These are phyloP conservation scores for Rhyacophila brunnea DNA, from an alignment of 1,140 invertebrate species.

Conservation along the genomic window DNA sequence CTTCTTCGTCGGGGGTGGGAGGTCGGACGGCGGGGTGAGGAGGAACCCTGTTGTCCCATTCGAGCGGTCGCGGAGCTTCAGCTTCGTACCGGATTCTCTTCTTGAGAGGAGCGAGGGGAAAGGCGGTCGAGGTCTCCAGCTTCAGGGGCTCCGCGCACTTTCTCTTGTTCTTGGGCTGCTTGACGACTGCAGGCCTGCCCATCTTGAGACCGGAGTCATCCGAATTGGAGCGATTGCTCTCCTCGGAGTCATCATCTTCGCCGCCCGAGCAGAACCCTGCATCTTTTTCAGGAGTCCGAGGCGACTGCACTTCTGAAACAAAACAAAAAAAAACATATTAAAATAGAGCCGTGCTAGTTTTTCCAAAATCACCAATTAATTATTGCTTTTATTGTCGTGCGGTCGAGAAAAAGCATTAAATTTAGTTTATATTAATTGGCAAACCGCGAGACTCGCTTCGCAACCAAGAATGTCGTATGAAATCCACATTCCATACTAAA, in stretches of 20 bases:
- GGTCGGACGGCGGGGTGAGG: slow-evolving; percentile 45
- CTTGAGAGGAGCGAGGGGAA: slow-evolving; percentile 48
- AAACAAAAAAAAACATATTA: slow-evolving; percentile 21
- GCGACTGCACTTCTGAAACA: slow-evolving; percentile 50
- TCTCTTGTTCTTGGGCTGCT: slow-evolving; percentile 62
- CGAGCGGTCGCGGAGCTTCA: slow-evolving; percentile 43
- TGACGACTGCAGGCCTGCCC: slow-evolving; percentile 61
- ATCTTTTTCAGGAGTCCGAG: slow-evolving; percentile 55
- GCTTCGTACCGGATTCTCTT: slow-evolving; percentile 42
- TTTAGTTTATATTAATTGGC: no score
- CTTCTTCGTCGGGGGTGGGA: slow-evolving; percentile 42
- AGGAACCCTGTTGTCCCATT: slow-evolving; percentile 53
- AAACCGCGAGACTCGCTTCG: no score
- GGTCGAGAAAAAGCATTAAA: no score
- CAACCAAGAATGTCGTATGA: no score
- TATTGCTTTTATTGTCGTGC: no score
- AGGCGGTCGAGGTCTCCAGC: slow-evolving; percentile 54
- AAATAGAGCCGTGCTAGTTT: no score
- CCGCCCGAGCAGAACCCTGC: slow-evolving; percentile 71
- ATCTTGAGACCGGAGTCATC: slow-evolving; percentile 73
- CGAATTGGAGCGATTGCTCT: slow-evolving; percentile 64
- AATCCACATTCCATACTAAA: no score
- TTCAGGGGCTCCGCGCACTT: slow-evolving; percentile 71
- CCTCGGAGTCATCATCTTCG: slow-evolving; percentile 65
- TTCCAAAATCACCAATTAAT: no score